phyloP scores from a whole-genome alignment of 2,888 invertebrate genomes.

The Limnephilus marmoratus region DNA sequence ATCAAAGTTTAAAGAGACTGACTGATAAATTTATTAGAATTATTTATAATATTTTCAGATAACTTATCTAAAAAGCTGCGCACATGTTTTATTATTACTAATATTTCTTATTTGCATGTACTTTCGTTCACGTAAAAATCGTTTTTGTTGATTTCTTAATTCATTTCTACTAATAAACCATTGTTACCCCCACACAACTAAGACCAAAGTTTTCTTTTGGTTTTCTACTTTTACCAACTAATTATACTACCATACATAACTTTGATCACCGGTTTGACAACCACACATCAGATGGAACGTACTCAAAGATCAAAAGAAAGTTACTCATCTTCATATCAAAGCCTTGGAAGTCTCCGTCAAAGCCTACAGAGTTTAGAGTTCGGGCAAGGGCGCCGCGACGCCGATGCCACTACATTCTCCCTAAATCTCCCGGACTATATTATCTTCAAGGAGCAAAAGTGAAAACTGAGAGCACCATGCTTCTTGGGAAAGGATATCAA shows the following conservation, averaged over 20 bases:
- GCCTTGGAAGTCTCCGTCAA: not conserved
- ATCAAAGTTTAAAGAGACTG: too few relatives aligned
- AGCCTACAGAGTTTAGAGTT: not conserved
- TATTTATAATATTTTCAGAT: too few relatives aligned
- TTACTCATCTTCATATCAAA: not conserved
- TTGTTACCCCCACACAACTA: not conserved
- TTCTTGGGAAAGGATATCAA: not conserved
- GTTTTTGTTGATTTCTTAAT: too few relatives aligned
- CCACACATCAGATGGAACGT: not conserved
- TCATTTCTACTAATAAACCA: too few relatives aligned
- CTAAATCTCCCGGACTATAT: not conserved
- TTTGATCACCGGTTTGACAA: not conserved
- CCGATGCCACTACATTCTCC: not conserved
- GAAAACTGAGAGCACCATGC: not conserved
- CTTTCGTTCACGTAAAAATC: too few relatives aligned
- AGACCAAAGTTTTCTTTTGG: not conserved
- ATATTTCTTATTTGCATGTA: too few relatives aligned
- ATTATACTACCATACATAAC: not conserved
- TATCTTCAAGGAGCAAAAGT: not conserved
- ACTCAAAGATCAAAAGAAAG: not conserved
- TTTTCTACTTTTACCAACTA: not conserved
- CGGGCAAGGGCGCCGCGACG: not conserved
- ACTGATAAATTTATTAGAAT: too few relatives aligned
- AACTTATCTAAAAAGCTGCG: too few relatives aligned
- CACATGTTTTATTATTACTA: too few relatives aligned